phyloP scores from a whole-genome alignment of 2,888 invertebrate species.

The Julus scandinavius region DNA sequence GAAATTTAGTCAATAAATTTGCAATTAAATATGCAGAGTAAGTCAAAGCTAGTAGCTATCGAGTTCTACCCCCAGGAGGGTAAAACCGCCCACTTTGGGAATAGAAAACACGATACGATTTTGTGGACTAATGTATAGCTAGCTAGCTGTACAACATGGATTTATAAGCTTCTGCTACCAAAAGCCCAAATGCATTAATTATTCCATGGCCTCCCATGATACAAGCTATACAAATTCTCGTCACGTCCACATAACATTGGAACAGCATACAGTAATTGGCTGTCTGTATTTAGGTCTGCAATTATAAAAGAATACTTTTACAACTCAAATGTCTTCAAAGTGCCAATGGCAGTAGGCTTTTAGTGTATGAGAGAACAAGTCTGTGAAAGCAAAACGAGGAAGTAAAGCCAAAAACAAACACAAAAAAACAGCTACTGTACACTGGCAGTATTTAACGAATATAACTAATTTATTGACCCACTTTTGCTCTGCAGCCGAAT shows the following conservation, averaged over 20 bases:
- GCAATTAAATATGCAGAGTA: too few species aligned
- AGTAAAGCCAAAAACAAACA: background rate
- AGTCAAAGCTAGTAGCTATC: too few species aligned
- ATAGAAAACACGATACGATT: too few species aligned
- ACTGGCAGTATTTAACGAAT: background rate
- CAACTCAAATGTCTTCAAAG: background rate
- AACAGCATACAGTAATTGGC: background rate
- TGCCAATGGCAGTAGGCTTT: conserved; percentile 1
- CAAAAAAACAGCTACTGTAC: background rate
- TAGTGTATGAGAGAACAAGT: background rate
- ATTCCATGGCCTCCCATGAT: too few species aligned
- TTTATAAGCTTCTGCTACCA: too few species aligned
- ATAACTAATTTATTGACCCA: conserved; percentile 39
- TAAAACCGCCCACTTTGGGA: too few species aligned
- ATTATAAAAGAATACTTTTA: background rate
- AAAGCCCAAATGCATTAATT: too few species aligned
- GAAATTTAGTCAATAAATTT: too few species aligned
- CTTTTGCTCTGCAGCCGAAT: background rate
- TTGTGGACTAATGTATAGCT: too few species aligned
- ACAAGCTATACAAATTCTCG: background rate
- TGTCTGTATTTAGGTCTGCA: background rate
- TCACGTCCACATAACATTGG: background rate
- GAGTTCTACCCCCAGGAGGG: too few species aligned
- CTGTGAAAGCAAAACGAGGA: conserved; percentile 1
- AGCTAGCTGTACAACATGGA: too few species aligned